These are phyloP conservation scores for Phycodurus eques DNA, from an alignment of 2,113 vertebrate genomes.

Conservation along the genomic window DNA sequence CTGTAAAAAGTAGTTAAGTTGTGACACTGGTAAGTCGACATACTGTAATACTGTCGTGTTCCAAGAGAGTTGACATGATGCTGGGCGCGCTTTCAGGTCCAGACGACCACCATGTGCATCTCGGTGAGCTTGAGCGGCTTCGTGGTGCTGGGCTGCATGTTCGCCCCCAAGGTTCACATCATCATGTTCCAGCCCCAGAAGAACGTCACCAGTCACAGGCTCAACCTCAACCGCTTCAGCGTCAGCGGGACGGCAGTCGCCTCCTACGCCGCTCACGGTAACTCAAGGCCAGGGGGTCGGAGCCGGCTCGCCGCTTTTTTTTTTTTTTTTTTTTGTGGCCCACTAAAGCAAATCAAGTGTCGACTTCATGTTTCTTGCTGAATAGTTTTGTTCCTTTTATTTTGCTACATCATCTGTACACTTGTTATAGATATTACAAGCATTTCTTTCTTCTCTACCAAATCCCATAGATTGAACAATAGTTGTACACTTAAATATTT, in stretches of 20 bases:
- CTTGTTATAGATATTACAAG: no score
- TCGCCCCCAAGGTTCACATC: slow-evolving; percentile 97
- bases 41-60: not conserved
- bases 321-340: slow-evolving; percentile 10
- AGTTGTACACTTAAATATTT: no score
- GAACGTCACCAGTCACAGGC: slow-evolving; percentile 94
- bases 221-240: slow-evolving; percentile 95
- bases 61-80: not conserved
- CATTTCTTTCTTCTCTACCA: no score
- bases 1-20: not conserved
- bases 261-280: slow-evolving; percentile 88
- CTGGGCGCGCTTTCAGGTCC: slow-evolving; percentile 77
- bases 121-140: slow-evolving; percentile 97
- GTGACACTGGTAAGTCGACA: not conserved
- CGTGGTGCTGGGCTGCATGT: slow-evolving; percentile 95
- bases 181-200: slow-evolving; percentile 99
- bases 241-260: slow-evolving; percentile 89
- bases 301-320: slow-evolving; percentile 2
- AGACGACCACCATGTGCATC: slow-evolving; percentile 99
- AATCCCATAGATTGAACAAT: no score
- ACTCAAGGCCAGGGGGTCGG: not conserved
- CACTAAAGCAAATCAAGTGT: no score
- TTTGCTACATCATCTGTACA: no score
- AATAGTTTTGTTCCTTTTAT: no score
- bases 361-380: no score